These are phyloP conservation scores for Ooceraea biroi DNA, from an alignment of 1,140 invertebrate species.

Conservation along the genomic window DNA sequence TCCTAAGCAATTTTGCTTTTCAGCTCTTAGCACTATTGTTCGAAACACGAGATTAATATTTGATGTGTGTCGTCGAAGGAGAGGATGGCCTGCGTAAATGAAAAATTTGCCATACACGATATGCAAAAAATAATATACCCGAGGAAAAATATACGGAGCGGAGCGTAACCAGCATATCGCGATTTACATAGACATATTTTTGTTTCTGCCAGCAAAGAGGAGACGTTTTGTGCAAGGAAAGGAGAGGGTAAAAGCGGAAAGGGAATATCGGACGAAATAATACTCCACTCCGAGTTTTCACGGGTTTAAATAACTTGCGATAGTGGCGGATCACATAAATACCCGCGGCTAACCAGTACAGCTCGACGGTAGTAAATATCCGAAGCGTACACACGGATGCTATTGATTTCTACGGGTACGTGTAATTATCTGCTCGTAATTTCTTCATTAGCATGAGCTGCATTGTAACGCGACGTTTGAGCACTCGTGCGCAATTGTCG, in stretches of 20 bases:
- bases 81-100: conserved; percentile 3
- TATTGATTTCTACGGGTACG: conserved; percentile 13
- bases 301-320: conserved; percentile 21
- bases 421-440: conserved; percentile 53
- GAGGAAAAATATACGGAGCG: conserved; percentile 1
- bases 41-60: conserved; percentile 6
- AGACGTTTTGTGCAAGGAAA: not conserved
- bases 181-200: conserved; percentile 47
- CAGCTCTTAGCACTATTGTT: not conserved
- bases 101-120: conserved; percentile 22
- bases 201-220: conserved; percentile 1
- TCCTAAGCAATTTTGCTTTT: not conserved
- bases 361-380: conserved; percentile 32
- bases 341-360: not conserved
- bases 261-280: conserved; percentile 8
- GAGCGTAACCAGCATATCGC: not conserved
- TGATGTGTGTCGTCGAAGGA: not conserved
- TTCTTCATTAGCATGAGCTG: conserved; percentile 39
- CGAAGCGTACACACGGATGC: not conserved
- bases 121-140: conserved; percentile 19
- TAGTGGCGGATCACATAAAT: conserved; percentile 8
- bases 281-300: not conserved
- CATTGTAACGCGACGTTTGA: not conserved
- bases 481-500: not conserved
- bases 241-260: not conserved